Percentiles rank a stretch among this genome's conserved stretches.
These are phyloP conservation scores for Hemiprocne comata DNA, from an alignment of 2,113 vertebrate species.

Conservation along the genomic window DNA sequence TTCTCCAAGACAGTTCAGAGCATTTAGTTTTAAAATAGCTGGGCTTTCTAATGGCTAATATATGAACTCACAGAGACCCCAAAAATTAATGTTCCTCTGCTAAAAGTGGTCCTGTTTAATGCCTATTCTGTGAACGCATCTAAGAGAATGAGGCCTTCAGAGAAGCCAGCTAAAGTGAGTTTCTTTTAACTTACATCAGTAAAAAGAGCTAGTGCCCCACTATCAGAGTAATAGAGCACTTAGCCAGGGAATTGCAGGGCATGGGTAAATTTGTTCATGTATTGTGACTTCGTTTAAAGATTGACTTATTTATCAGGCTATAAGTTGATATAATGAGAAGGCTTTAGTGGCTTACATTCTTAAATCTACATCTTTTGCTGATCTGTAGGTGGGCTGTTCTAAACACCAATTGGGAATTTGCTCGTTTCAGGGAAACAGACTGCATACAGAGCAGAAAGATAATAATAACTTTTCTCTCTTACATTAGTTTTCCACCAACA, in stretches of 20 bases:
- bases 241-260: background rate
- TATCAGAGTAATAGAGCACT: background rate
- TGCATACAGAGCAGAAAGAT: background rate
- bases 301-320: background rate
- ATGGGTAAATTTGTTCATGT: background rate
- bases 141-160: background rate
- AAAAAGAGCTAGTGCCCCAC: background rate
- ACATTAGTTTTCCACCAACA: background rate
- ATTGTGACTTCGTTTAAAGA: background rate
- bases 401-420: background rate
- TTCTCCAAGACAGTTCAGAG: background rate
- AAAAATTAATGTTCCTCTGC: background rate
- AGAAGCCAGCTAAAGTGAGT: background rate
- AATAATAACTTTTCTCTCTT: background rate
- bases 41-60: background rate
- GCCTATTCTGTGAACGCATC: background rate
- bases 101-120: background rate
- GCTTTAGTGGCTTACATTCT: background rate
- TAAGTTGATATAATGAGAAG: background rate
- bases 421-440: background rate
- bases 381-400: background rate
- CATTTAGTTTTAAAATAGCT: background rate
- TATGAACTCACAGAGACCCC: background rate
- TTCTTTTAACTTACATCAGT: background rate
- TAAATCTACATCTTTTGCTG: background rate